These are phyloP conservation scores for Leptoteleia sp. DNA, from an alignment of 1,140 invertebrate species.

Conservation along the genomic window DNA sequence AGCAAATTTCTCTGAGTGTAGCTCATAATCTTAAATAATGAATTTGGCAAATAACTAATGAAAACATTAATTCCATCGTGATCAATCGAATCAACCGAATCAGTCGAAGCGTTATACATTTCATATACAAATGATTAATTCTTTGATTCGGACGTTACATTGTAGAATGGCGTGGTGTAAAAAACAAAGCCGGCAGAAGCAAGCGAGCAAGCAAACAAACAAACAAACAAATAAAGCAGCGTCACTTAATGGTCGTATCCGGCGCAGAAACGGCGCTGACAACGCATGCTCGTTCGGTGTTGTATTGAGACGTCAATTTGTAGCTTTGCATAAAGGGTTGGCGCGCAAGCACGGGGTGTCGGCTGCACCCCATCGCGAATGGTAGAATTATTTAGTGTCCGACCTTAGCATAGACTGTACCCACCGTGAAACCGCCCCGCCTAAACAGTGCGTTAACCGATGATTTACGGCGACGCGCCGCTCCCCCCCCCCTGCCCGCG, in stretches of 20 bases:
- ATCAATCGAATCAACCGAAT: too few relatives aligned
- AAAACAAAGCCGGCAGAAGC: too few relatives aligned
- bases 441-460: conserved; percentile 81
- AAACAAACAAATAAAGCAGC: too few relatives aligned
- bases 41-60: too few relatives aligned
- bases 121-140: too few relatives aligned
- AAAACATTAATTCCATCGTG: too few relatives aligned
- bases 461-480: conserved; percentile 77
- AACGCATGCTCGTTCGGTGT: conserved; percentile 13
- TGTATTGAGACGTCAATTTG: conserved; percentile 72
- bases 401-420: conserved; percentile 77
- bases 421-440: conserved; percentile 81
- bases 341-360: conserved; percentile 32
- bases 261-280: conserved; percentile 41
- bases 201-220: too few relatives aligned
- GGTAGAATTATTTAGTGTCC: conserved; percentile 80
- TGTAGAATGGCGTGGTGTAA: too few relatives aligned
- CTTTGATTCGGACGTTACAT: too few relatives aligned
- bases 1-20: too few relatives aligned
- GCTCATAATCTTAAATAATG: too few relatives aligned
- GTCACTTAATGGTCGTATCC: conserved; percentile 11
- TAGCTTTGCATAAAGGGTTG: conserved; percentile 62
- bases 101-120: too few relatives aligned
- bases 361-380: conserved; percentile 72
- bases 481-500: conserved; percentile 34